phyloP scores from a whole-genome alignment of 2,888 invertebrate genomes.

The Erebia palarica region DNA sequence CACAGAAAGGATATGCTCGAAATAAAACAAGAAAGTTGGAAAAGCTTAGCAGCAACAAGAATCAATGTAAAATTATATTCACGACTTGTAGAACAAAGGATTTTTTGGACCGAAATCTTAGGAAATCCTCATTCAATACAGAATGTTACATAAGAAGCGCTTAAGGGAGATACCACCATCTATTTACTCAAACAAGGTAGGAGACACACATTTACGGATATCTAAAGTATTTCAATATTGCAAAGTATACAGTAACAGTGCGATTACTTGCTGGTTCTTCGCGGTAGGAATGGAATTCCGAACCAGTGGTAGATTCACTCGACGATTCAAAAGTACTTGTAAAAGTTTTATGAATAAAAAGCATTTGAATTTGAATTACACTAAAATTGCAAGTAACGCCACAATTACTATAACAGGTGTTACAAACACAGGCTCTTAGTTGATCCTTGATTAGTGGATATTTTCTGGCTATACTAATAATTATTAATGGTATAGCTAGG shows the following conservation, averaged over 20 bases:
- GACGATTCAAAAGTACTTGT: too few species aligned
- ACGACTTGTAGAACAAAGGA: constrained; percentile 31
- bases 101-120: constrained; percentile 28
- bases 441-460: too few species aligned
- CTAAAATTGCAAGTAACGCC: too few species aligned
- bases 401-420: too few species aligned
- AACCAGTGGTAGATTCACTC: too few species aligned
- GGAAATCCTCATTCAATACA: constrained; percentile 33
- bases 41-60: constrained; percentile 26
- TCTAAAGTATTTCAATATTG: neutral
- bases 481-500: too few species aligned
- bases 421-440: too few species aligned
- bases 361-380: too few species aligned
- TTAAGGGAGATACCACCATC: constrained; percentile 24
- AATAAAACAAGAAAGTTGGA: constrained; percentile 12
- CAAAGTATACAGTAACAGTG: neutral
- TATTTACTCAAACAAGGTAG: constrained; percentile 19
- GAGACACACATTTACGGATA: constrained; percentile 9
- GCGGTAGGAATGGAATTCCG: too few species aligned
- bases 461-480: too few species aligned
- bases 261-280: too few species aligned
- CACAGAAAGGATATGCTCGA: neutral
- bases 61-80: constrained; percentile 32
- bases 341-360: too few species aligned
- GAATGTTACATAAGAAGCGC: constrained; percentile 28